Conservation (phyloP, 2,888 invertebrate species). For the Oscheius sp. region DNA sequence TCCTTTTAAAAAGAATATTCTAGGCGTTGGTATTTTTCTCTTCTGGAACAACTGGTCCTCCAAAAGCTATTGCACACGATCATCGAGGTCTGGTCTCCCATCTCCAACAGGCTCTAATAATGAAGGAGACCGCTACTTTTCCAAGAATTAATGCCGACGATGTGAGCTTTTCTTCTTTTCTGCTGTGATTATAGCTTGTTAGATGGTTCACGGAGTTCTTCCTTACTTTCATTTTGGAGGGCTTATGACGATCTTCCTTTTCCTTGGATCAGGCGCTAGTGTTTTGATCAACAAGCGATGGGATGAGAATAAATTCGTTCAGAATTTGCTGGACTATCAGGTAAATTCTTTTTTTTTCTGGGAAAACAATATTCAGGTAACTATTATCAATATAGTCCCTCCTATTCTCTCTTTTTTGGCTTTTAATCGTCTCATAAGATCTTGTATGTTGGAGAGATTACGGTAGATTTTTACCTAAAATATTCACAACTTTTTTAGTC, state of each 20-base stretch:
- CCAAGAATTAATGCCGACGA: conserved; percentile 16
- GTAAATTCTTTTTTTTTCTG: conserved; percentile 22
- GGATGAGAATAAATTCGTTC: conserved; percentile 43
- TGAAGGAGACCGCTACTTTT: background rate
- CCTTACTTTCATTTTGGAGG: conserved; percentile 65
- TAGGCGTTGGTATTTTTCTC: conserved; percentile 58
- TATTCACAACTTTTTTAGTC: conserved; percentile 8
- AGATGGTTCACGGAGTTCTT: conserved; percentile 47
- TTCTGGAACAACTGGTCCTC: conserved; percentile 62
- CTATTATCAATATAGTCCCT: conserved; percentile 54
- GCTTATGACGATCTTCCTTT: conserved; percentile 52
- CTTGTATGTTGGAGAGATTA: background rate
- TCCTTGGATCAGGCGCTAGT: conserved; percentile 51
- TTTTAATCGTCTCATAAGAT: background rate
- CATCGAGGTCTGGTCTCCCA: conserved; percentile 43
- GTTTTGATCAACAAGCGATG: conserved; percentile 52
- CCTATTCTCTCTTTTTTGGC: conserved; percentile 52
- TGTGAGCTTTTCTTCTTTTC: background rate
- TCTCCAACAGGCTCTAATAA: background rate
- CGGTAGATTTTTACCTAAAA: background rate
- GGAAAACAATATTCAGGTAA: too few relatives aligned
- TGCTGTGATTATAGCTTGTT: background rate
- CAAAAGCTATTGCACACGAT: conserved; percentile 51
- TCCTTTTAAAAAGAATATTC: too few relatives aligned
- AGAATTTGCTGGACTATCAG: conserved; percentile 38